Evolutionary conservation across 2,797 vertebrate genomes (phyloP), one percentile per base, ranked within the genome.

Genomic region (Loriculus beryllinus): DNA sequence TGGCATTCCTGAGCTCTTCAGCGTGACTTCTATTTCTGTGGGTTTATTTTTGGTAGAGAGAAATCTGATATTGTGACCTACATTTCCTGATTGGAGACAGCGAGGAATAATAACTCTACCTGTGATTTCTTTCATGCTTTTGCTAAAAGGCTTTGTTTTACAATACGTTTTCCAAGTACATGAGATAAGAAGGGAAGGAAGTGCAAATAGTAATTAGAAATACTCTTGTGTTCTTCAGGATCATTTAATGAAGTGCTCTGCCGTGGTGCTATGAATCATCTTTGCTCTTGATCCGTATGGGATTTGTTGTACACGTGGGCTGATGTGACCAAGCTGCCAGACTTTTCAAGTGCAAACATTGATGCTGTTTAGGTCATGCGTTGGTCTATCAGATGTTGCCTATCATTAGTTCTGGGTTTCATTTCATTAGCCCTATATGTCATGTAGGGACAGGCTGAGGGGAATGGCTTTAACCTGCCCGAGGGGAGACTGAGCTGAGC

Each of bases 21-120:
- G 75, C 63, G 8, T 3, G 1, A 17, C 56, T 91, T 59, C 91
- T 95, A 25, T 82, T 94, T 81, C 31, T 20, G 37, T 23, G 56
- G 35, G 29, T 49, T 81, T 95, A 88, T 95, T 96, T 93, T 92
- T 75, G 88, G 88, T n/a, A 16, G 67, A 17, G 77, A 75, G 15
- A 28, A 74, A 70, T 74, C 63, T 85, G 88, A 88, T 92, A 48
- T 51, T 29, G 43, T 91, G 92, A 56, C 91, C 91, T 67, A 48
- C 78, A 63, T 93, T 77, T 62, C 69, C 51, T 63, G 23, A 3
- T 42, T 31, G 17, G 75, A 28, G 69, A 17, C 47, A 33, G 86
- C 43, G 3, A 7, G 76, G 82, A 42, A 4, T 48, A 3, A 35
- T 12, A 3, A 14, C 59, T 25, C 35, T 60, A 19, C 74, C 59